phyloP scores from a whole-genome alignment of 2,888 invertebrate species.

The Eilema depressum region DNA sequence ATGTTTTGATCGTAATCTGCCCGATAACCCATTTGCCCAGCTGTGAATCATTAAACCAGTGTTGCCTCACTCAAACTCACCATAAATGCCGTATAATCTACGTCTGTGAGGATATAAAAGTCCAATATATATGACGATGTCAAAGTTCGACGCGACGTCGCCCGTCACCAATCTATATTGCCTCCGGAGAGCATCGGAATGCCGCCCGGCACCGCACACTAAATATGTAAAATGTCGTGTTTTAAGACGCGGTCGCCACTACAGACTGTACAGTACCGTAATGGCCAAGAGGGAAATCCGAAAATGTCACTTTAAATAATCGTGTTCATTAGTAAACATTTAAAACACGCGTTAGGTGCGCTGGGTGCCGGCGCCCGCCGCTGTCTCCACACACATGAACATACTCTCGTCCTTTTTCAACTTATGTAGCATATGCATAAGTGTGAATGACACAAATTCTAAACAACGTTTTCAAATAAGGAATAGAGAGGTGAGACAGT shows the following conservation, averaged over 20 bases:
- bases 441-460: constrained; percentile 59
- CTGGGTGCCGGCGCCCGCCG: constrained; percentile 84
- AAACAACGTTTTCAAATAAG: constrained; percentile 60
- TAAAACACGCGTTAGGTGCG: constrained; percentile 84
- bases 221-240: constrained; percentile 53
- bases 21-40: constrained; percentile 32
- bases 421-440: constrained; percentile 29
- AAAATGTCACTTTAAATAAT: constrained; percentile 86
- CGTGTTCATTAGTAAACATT: constrained; percentile 86
- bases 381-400: constrained; percentile 68
- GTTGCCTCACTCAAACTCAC: constrained; percentile 43
- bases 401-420: constrained; percentile 63
- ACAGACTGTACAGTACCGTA: constrained; percentile 39
- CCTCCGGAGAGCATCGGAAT: constrained; percentile 49
- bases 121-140: constrained; percentile 53
- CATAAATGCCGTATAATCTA: constrained; percentile 39
- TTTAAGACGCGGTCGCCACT: constrained; percentile 46
- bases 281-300: constrained; percentile 72
- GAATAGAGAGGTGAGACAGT: constrained; percentile 76
- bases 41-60: constrained; percentile 30
- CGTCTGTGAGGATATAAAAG: constrained; percentile 48
- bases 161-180: constrained; percentile 52
- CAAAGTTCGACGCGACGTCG: constrained; percentile 56
- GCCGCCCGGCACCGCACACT: constrained; percentile 41
- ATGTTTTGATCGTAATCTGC: constrained; percentile 27